These are phyloP conservation scores for Tetramorium parvispinum DNA, from an alignment of 1,140 invertebrate genomes.

Conservation along the genomic window DNA sequence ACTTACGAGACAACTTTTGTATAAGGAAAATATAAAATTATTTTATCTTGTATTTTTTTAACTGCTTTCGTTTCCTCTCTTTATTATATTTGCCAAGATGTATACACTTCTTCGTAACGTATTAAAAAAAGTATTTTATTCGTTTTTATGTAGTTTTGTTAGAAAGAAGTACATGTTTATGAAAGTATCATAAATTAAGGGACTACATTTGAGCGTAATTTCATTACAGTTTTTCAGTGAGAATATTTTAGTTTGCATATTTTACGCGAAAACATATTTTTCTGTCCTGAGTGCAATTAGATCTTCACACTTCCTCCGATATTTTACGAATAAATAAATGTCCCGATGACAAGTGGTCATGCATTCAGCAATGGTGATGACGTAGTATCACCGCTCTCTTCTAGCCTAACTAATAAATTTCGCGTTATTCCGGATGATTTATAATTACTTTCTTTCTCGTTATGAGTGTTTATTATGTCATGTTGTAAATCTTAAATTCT, in stretches of 20 bases:
- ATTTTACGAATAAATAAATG: conserved; percentile 18
- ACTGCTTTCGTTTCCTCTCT: not conserved
- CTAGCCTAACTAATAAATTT: conserved; percentile 62
- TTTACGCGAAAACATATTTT: not conserved
- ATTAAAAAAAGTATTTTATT: not conserved
- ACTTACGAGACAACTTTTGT: not conserved
- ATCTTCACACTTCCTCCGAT: not conserved
- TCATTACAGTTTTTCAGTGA: not conserved
- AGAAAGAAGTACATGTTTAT: not conserved
- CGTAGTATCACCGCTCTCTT: not conserved
- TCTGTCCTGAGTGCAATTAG: not conserved
- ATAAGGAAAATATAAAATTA: not conserved
- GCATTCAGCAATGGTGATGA: not conserved
- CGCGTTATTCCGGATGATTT: conserved; percentile 43
- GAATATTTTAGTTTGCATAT: not conserved
- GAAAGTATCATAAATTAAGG: not conserved
- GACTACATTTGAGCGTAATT: not conserved
- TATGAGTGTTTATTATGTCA: conserved; percentile 50
- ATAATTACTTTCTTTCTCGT: conserved; percentile 37
- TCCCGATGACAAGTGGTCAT: not conserved
- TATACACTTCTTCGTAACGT: not conserved
- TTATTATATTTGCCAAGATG: not conserved
- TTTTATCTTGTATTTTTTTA: not conserved
- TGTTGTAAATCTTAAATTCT: conserved; percentile 64
- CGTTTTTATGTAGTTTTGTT: not conserved